Percentiles rank a stretch among this genome's conserved stretches.
phyloP scores from a whole-genome alignment of 2,797 vertebrate species.

The Naso thynnoides region DNA sequence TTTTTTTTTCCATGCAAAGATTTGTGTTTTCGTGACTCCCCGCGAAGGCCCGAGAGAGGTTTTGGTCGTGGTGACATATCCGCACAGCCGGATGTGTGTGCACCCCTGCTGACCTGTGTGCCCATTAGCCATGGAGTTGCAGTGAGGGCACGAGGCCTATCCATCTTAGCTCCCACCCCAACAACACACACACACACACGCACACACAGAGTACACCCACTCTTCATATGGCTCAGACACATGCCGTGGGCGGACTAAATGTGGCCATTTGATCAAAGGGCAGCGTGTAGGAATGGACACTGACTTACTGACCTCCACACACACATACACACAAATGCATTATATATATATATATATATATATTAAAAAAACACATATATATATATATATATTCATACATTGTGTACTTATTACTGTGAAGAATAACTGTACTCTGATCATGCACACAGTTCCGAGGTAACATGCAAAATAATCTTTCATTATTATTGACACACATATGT shows the following conservation, averaged over 20 bases:
- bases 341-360: background rate
- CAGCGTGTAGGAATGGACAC: slow-evolving; percentile 64
- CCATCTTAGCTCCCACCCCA: slow-evolving; percentile 59
- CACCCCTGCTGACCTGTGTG: slow-evolving; percentile 66
- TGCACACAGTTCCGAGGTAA: background rate
- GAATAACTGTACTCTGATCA: slow-evolving; percentile 4
- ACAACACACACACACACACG: slow-evolving; percentile 51
- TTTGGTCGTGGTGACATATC: slow-evolving; percentile 41
- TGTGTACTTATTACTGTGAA: slow-evolving; percentile 32
- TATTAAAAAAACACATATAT: slow-evolving; percentile 10
- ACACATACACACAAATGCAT: slow-evolving; percentile 13
- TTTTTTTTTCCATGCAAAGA: slow-evolving; percentile 38
- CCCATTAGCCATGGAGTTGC: slow-evolving; percentile 64
- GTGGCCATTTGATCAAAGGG: slow-evolving; percentile 74
- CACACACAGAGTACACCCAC: slow-evolving; percentile 63
- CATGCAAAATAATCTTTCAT: slow-evolving; percentile 11
- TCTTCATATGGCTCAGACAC: slow-evolving; percentile 73
- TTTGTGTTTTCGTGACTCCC: slow-evolving; percentile 38
- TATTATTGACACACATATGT: slow-evolving; percentile 2
- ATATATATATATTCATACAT: background rate
- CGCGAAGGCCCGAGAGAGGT: slow-evolving; percentile 28
- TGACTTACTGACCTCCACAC: slow-evolving; percentile 64
- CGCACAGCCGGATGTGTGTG: slow-evolving; percentile 37
- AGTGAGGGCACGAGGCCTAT: slow-evolving; percentile 56
- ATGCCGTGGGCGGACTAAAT: slow-evolving; percentile 71